phyloP scores from a whole-genome alignment of 2,797 vertebrate species.

The Sebastes kiyomatsui region DNA sequence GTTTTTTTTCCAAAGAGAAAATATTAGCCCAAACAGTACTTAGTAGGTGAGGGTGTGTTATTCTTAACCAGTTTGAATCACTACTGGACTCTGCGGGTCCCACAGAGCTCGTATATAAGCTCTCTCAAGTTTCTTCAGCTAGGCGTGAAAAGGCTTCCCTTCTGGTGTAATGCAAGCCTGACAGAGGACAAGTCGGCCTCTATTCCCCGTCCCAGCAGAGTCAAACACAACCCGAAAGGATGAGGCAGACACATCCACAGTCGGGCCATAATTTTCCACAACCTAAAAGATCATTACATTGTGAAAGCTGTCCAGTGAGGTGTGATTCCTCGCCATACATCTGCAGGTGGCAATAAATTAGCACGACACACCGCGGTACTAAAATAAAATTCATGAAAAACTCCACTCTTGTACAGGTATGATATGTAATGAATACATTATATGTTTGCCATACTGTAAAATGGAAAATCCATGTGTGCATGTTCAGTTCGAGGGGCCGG shows the following conservation, averaged over 20 bases:
- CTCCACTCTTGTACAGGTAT: not conserved
- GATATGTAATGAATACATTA: constrained; percentile 7
- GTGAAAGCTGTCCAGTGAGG: constrained; percentile 36
- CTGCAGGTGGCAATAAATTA: constrained; percentile 37
- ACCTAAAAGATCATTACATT: constrained; percentile 6
- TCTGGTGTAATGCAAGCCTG: constrained; percentile 74
- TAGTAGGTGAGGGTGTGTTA: constrained; percentile 83
- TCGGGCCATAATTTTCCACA: constrained; percentile 22
- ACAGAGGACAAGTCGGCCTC: constrained; percentile 78
- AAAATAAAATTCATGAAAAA: not conserved
- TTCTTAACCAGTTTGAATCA: constrained; percentile 82
- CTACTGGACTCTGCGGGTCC: constrained; percentile 77
- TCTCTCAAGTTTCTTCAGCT: constrained; percentile 78
- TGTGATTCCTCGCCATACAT: constrained; percentile 17
- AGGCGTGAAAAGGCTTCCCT: constrained; percentile 81
- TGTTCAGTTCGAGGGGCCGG: constrained; percentile 3
- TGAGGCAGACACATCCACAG: constrained; percentile 48
- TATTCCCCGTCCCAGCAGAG: constrained; percentile 63
- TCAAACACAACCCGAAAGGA: constrained; percentile 47
- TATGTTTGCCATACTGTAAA: constrained; percentile 13
- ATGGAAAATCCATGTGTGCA: constrained; percentile 47
- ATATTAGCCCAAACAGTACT: constrained; percentile 83
- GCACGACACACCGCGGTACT: not conserved
- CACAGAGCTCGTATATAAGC: constrained; percentile 83
- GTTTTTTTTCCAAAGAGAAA: constrained; percentile 72